A percentile compares a stretch with the other conserved stretches of the same genome.
Conservation (phyloP, 2,113 vertebrate species). For the Balaeniceps rex region DNA sequence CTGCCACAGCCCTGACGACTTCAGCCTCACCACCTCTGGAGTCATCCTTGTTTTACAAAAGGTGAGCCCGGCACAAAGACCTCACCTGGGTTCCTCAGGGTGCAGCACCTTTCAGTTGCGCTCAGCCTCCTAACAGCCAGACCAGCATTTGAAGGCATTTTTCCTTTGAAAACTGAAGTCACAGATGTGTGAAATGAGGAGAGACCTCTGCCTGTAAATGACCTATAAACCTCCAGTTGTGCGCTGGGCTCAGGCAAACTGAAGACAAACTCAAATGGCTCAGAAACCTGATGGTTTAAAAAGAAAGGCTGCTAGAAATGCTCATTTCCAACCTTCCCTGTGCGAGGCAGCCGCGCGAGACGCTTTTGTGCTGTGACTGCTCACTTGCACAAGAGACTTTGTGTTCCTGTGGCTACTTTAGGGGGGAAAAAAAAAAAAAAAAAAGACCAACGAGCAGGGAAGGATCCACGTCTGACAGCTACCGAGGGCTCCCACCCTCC, state of each 20-base stretch:
- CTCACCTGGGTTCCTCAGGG: background rate
- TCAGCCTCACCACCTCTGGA: background rate
- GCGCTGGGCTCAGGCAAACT: too few species aligned
- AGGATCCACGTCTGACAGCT: fast-evolving
- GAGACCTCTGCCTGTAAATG: background rate
- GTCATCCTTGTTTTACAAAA: fast-evolving
- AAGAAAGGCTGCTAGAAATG: background rate
- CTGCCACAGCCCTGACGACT: background rate
- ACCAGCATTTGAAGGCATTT: background rate
- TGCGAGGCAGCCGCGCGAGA: background rate
- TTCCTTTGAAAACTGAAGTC: background rate
- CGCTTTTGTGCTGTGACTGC: background rate
- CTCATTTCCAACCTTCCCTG: background rate
- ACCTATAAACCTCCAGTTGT: too few species aligned
- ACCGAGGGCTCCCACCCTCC: background rate
- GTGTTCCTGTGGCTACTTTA: background rate
- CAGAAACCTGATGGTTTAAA: background rate
- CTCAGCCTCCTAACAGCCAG: background rate
- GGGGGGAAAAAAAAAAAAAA: too few species aligned
- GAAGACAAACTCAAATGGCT: background rate
- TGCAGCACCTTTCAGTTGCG: background rate
- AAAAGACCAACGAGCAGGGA: background rate
- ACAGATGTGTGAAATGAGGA: fast-evolving
- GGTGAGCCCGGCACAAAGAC: background rate
- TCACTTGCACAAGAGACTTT: background rate